Conservation (phyloP, 2,888 invertebrate genomes). For the Chymomyza caudatula region DNA sequence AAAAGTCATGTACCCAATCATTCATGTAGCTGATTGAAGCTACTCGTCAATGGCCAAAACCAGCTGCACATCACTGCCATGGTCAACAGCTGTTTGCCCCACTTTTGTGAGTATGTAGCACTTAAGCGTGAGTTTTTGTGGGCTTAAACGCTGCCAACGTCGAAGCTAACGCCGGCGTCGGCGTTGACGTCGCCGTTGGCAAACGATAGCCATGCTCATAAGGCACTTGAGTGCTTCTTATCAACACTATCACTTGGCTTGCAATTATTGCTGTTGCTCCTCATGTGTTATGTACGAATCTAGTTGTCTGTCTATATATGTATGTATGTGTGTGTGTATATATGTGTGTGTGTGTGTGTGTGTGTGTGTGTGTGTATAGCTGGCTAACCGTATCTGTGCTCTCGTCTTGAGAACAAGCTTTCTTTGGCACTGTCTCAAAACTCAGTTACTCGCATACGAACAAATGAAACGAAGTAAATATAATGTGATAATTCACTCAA, state of each 20-base stretch:
- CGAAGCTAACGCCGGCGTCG: background rate
- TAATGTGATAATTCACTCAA: background rate
- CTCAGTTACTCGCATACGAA: background rate
- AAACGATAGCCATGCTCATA: background rate
- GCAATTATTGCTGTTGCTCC: background rate
- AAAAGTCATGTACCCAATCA: too few relatives aligned
- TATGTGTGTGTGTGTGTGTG: slow-evolving; percentile 53
- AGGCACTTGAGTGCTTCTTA: background rate
- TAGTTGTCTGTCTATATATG: background rate
- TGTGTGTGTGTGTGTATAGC: slow-evolving; percentile 78
- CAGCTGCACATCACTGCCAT: background rate
- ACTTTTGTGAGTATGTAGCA: slow-evolving; percentile 18
- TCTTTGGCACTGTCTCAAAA: background rate
- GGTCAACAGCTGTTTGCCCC: slow-evolving; percentile 32
- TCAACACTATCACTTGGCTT: background rate
- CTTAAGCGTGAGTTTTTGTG: background rate
- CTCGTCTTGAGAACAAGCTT: background rate
- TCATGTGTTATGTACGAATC: background rate
- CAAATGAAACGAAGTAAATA: background rate
- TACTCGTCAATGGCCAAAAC: background rate
- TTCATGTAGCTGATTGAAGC: too few relatives aligned
- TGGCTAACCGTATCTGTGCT: slow-evolving; percentile 24
- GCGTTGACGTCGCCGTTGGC: slow-evolving; percentile 6
- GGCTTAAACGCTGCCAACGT: background rate
- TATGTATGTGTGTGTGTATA: slow-evolving; percentile 76